These are phyloP conservation scores for Minunthozetes semirufus DNA, from an alignment of 2,888 invertebrate species.

Conservation along the genomic window DNA sequence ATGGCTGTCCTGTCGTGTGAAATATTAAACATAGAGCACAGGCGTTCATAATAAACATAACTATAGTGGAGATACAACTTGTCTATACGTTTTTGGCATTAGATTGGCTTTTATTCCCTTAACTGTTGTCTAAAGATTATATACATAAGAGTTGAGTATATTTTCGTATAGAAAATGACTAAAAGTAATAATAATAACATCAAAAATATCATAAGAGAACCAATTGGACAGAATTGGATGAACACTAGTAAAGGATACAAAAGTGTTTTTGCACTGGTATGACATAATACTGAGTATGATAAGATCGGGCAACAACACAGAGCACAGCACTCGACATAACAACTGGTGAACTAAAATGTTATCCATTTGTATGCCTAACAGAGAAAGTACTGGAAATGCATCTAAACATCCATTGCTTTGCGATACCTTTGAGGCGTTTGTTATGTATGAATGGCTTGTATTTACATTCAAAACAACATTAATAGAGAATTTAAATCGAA, in stretches of 20 bases:
- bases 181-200: conserved; percentile 9
- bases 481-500: not conserved
- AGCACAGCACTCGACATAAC: not conserved
- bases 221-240: not conserved
- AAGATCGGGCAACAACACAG: not conserved
- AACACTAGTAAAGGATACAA: not conserved
- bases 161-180: not conserved
- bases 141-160: not conserved
- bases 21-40: not conserved
- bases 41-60: not conserved
- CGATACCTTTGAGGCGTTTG: conserved; percentile 11
- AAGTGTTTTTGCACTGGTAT: not conserved
- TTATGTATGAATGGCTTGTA: not conserved
- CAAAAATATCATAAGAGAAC: not conserved
- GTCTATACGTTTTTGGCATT: not conserved
- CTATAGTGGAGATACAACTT: not conserved
- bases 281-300: not conserved
- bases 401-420: not conserved
- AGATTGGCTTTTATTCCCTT: not conserved
- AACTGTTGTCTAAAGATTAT: not conserved
- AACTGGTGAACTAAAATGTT: not conserved
- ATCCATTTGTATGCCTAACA: not conserved
- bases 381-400: not conserved
- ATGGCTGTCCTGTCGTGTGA: not conserved
- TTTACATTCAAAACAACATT: not conserved